phyloP scores from a whole-genome alignment of 1,140 invertebrate genomes.

The Aphaenogaster rudis region DNA sequence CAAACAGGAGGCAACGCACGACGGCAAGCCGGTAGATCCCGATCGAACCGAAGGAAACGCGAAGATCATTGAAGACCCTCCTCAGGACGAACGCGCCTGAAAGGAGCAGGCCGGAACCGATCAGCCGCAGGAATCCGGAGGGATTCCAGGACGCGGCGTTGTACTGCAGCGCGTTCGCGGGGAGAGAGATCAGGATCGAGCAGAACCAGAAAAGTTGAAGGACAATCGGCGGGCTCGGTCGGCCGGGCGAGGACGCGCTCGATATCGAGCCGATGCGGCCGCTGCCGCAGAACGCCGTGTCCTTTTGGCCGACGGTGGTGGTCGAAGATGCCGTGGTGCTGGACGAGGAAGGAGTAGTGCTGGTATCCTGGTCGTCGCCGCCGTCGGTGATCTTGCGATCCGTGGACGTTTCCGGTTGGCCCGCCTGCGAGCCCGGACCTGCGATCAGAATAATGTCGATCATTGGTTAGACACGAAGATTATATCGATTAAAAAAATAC shows the following conservation, averaged over 20 bases:
- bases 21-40: slow-evolving; percentile 58
- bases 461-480: neutral
- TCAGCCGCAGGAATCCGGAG: neutral
- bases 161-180: slow-evolving; percentile 30
- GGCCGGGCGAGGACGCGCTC: slow-evolving; percentile 60
- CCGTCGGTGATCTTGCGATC: neutral
- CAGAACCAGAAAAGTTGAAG: slow-evolving; percentile 62
- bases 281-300: slow-evolving; percentile 77
- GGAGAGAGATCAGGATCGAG: slow-evolving; percentile 47
- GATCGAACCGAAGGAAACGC: slow-evolving; percentile 73
- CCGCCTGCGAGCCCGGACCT: slow-evolving; percentile 50
- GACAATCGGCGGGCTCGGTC: slow-evolving; percentile 29
- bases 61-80: neutral
- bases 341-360: slow-evolving; percentile 38
- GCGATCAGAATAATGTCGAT: slow-evolving; percentile 11
- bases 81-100: neutral
- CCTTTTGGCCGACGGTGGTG: slow-evolving; percentile 46
- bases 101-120: neutral
- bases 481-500: neutral
- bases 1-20: slow-evolving; percentile 39
- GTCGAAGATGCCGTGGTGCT: neutral
- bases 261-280: slow-evolving; percentile 76
- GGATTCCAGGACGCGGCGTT: slow-evolving; percentile 32
- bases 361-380: neutral
- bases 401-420: slow-evolving; percentile 39